Conservation (phyloP, 2,888 invertebrate genomes). For the Pediacus dermestoides region DNA sequence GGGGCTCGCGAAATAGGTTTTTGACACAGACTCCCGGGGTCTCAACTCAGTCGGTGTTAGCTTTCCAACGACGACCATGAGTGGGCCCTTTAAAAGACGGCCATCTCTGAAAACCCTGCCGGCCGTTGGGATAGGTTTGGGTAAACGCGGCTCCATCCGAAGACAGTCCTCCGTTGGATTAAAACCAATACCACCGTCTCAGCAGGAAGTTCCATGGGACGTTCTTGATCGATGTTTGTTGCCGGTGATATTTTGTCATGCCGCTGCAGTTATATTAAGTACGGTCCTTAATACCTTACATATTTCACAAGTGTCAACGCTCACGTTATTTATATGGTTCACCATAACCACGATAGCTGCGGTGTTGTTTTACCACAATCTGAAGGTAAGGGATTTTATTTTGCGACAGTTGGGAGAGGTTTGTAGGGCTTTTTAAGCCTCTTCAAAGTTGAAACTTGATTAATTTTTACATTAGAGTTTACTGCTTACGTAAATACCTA, state of each 20-base stretch:
- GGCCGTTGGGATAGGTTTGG: constrained; percentile 46
- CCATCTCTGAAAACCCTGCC: constrained; percentile 46
- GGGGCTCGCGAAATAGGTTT: constrained; percentile 21
- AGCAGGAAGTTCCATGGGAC: constrained; percentile 67
- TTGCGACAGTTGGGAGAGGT: no score
- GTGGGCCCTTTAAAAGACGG: constrained; percentile 48
- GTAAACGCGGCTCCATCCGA: constrained; percentile 32
- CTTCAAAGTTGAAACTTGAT: not conserved
- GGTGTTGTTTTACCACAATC: constrained; percentile 78
- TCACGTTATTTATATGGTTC: constrained; percentile 76
- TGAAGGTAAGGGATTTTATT: constrained; percentile 68
- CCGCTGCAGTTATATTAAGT: constrained; percentile 71
- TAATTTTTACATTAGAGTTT: no score
- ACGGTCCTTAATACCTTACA: constrained; percentile 67
- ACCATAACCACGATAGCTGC: constrained; percentile 69
- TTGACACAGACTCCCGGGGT: constrained; percentile 30
- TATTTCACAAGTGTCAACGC: constrained; percentile 72
- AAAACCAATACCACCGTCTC: constrained; percentile 55
- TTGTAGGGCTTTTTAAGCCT: not conserved
- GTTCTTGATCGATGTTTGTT: constrained; percentile 69
- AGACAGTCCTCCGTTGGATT: constrained; percentile 47
- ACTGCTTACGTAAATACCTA: no score
- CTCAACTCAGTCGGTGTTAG: constrained; percentile 16
- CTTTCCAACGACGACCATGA: constrained; percentile 35
- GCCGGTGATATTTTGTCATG: constrained; percentile 77